Percentiles rank a stretch among this genome's conserved stretches.
phyloP scores from a whole-genome alignment of 2,888 invertebrate species.

The Tricholauxania praeusta region DNA sequence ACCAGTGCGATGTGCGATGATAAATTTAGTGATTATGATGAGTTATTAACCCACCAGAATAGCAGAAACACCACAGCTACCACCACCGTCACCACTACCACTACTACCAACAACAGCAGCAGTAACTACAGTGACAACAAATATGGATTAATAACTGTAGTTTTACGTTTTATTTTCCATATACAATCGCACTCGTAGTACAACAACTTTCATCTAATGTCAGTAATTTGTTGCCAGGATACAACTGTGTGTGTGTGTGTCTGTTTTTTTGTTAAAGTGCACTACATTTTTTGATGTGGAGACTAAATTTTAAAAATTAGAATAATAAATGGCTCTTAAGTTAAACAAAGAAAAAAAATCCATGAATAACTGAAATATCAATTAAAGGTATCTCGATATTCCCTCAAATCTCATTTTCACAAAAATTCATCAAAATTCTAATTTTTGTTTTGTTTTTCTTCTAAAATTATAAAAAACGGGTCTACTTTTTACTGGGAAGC shows the following conservation, averaged over 20 bases:
- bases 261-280: not conserved
- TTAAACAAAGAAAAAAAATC: no score
- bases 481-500: no score
- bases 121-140: constrained; percentile 29
- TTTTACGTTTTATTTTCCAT: constrained; percentile 21
- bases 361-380: no score
- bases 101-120: constrained; percentile 6
- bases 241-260: constrained; percentile 1
- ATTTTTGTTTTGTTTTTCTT: no score
- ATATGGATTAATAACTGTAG: constrained; percentile 41
- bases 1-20: constrained; percentile 38
- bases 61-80: constrained; percentile 23
- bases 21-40: constrained; percentile 53
- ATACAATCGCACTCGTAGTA: constrained; percentile 2
- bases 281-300: no score
- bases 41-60: constrained; percentile 48
- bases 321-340: no score
- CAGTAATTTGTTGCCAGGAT: constrained; percentile 23
- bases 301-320: no score
- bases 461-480: no score
- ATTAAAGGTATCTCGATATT: no score
- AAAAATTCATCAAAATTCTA: no score
- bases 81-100: constrained; percentile 31
- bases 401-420: no score
- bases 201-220: constrained; percentile 10